phyloP scores from a whole-genome alignment of 1,140 invertebrate genomes.

The Microvelia longipes region DNA sequence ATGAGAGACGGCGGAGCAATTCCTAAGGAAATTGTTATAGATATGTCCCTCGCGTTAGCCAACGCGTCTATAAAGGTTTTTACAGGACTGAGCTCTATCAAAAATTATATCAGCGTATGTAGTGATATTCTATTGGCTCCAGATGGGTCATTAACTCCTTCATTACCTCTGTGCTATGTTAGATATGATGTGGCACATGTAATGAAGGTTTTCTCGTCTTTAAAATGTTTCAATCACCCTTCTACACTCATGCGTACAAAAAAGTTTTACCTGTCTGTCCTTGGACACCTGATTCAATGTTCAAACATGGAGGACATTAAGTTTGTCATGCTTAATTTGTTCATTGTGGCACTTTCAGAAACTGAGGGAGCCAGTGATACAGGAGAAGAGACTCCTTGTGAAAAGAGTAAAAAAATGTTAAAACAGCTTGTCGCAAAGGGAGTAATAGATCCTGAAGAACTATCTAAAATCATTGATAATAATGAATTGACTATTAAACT shows the following conservation, averaged over 20 bases:
- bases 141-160: background rate
- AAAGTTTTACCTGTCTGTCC: background rate
- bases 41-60: background rate
- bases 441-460: too few relatives aligned
- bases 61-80: background rate
- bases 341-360: background rate
- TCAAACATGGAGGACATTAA: background rate
- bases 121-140: background rate
- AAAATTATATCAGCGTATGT: background rate
- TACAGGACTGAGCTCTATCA: background rate
- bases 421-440: background rate
- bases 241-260: background rate
- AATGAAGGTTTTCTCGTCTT: background rate
- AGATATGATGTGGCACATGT: background rate
- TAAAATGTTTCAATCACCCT: background rate
- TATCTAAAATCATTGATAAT: too few relatives aligned
- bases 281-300: background rate
- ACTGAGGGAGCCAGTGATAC: background rate
- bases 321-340: background rate
- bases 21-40: background rate
- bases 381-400: background rate
- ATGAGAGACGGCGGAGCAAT: background rate
- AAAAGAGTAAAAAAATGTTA: background rate
- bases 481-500: too few relatives aligned
- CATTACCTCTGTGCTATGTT: background rate